These are phyloP conservation scores for Volucella bombylans DNA, from an alignment of 2,888 invertebrate genomes.

Conservation along the genomic window DNA sequence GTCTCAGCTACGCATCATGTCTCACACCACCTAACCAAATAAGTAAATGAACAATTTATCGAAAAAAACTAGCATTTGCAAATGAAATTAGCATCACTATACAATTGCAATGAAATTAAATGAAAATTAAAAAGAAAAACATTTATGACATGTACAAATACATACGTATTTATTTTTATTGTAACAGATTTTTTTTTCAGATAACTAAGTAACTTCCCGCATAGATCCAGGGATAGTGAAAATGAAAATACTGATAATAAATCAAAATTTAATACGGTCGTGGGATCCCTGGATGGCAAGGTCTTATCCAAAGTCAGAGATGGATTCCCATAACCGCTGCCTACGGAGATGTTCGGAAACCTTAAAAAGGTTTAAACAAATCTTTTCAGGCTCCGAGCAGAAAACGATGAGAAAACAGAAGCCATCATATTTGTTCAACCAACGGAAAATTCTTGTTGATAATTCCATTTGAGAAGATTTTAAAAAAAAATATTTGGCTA, in stretches of 20 bases:
- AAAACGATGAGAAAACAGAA: no score
- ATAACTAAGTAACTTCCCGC: slow-evolving; percentile 24
- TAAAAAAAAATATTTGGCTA: no score
- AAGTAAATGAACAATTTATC: background rate
- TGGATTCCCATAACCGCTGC: no score
- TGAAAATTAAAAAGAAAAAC: background rate
- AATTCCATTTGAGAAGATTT: no score
- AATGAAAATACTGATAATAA: slow-evolving; percentile 41
- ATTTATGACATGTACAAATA: background rate
- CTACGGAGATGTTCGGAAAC: no score
- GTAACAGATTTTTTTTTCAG: slow-evolving; percentile 24
- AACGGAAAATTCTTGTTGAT: no score
- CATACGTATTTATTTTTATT: background rate
- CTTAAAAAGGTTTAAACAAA: no score
- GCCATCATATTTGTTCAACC: no score
- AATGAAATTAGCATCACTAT: slow-evolving; percentile 26
- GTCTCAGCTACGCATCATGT: background rate
- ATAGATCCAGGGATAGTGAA: slow-evolving; percentile 31
- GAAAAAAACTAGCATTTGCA: slow-evolving; percentile 10
- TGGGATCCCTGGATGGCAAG: no score
- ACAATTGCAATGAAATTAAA: background rate
- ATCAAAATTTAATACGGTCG: no score
- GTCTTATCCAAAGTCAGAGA: no score
- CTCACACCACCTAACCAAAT: background rate
- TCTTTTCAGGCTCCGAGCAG: no score